Conservation (phyloP, 1,140 invertebrate genomes). For the Geopemphigus sp. region DNA sequence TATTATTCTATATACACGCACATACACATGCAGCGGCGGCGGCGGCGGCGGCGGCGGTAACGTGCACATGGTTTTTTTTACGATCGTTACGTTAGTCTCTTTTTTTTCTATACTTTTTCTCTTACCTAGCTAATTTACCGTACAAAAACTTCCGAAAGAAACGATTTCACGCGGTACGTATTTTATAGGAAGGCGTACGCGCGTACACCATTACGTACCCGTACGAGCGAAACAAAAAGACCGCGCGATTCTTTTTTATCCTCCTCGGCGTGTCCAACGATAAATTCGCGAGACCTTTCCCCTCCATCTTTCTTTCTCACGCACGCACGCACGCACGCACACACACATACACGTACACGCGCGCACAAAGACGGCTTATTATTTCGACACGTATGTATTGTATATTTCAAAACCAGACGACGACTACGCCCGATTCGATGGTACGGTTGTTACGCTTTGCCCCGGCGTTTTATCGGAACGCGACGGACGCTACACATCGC, state of each 20-base stretch:
- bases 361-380: neutral
- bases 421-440: too few relatives aligned
- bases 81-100: constrained; percentile 41
- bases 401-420: too few relatives aligned
- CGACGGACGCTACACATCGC: too few relatives aligned
- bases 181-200: too few relatives aligned
- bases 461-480: too few relatives aligned
- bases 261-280: too few relatives aligned
- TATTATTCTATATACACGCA: constrained; percentile 21
- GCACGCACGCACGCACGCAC: neutral
- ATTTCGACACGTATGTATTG: too few relatives aligned
- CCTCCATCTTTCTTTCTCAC: neutral
- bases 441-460: too few relatives aligned
- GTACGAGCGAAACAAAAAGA: constrained; percentile 22
- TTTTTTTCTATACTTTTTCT: neutral
- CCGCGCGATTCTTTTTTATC: neutral
- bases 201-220: neutral
- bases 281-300: too few relatives aligned
- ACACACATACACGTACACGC: neutral
- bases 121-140: constrained; percentile 29
- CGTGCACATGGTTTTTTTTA: too few relatives aligned
- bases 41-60: too few relatives aligned
- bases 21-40: too few relatives aligned
- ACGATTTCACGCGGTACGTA: constrained; percentile 38
- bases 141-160: constrained; percentile 39